Percentiles rank a stretch among this genome's conserved stretches.
Evolutionary conservation across 2,888 invertebrate species (phyloP).

Genomic region (Neria commutata): DNA sequence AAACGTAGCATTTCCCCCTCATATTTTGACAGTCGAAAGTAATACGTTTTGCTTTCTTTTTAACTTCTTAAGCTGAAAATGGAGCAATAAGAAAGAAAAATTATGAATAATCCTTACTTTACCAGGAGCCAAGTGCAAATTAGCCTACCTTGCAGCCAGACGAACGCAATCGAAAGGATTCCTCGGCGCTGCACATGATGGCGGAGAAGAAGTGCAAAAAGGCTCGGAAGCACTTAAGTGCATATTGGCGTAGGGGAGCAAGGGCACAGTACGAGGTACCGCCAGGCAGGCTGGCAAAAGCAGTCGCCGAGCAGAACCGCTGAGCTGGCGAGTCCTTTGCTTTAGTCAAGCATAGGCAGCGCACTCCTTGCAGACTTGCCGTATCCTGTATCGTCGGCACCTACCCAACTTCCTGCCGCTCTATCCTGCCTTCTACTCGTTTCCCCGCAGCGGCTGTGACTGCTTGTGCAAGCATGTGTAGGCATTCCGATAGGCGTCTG

Average conservation of each 20-base stretch:
- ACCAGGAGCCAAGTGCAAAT: slow-evolving; percentile 38
- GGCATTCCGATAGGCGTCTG: slow-evolving; percentile 41
- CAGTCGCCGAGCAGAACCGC: too few species aligned
- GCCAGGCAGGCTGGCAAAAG: too few species aligned
- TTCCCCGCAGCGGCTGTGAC: slow-evolving; percentile 23
- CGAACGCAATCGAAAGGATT: slow-evolving; percentile 2
- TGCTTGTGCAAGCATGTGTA: slow-evolving; percentile 25
- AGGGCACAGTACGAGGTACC: background rate
- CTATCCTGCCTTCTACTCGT: too few species aligned
- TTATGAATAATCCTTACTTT: slow-evolving; percentile 8
- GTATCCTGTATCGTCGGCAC: slow-evolving; percentile 7
- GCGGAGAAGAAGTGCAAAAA: background rate
- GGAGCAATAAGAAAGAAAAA: too few species aligned
- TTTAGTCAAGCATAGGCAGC: slow-evolving; percentile 17
- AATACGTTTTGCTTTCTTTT: background rate
- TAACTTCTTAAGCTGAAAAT: background rate
- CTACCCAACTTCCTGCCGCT: background rate
- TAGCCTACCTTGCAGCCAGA: slow-evolving; percentile 35
- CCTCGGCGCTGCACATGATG: background rate
- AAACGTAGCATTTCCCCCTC: background rate
- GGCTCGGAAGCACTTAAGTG: background rate
- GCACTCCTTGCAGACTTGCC: slow-evolving; percentile 27
- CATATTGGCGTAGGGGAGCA: background rate
- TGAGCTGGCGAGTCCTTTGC: slow-evolving; percentile 22
- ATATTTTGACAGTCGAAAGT: slow-evolving; percentile 25